These are phyloP conservation scores for Ciconia nigra DNA, from an alignment of 2,797 vertebrate genomes.

Conservation along the genomic window DNA sequence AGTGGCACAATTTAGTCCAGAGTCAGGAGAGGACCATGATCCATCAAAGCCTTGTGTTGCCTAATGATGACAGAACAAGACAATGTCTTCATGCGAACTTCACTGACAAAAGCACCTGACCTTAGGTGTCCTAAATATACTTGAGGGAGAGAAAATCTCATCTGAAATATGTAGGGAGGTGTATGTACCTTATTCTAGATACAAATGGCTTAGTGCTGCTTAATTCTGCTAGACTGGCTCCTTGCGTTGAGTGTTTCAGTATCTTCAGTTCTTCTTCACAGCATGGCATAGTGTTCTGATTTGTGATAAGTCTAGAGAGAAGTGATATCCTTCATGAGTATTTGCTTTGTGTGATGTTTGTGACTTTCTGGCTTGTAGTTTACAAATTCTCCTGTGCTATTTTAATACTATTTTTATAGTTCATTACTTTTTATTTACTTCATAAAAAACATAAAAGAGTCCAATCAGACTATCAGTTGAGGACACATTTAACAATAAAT, in stretches of 20 bases:
- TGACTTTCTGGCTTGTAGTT: not conserved
- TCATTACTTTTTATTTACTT: not conserved
- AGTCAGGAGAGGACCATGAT: not conserved
- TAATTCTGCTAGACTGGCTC: not conserved
- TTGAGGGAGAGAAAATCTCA: not conserved
- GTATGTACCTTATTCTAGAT: not conserved
- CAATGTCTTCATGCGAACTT: not conserved
- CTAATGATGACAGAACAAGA: not conserved
- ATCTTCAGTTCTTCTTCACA: not conserved
- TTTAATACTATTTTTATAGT: not conserved
- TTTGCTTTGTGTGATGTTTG: not conserved
- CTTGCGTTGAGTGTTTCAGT: not conserved
- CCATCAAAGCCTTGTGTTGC: not conserved
- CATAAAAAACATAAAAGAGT: not conserved
- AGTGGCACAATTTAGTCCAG: not conserved
- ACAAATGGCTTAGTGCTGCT: not conserved
- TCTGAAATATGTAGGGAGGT: not conserved
- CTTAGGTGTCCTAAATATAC: not conserved
- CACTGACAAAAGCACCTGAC: not conserved
- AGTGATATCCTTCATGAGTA: not conserved
- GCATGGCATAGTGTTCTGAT: not conserved
- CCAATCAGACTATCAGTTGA: not conserved
- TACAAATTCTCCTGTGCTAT: not conserved
- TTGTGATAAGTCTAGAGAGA: not conserved
- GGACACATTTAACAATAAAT: not conserved